Evolutionary conservation across 1,140 invertebrate genomes (phyloP).

Genomic region (Drosophila lini): DNA sequence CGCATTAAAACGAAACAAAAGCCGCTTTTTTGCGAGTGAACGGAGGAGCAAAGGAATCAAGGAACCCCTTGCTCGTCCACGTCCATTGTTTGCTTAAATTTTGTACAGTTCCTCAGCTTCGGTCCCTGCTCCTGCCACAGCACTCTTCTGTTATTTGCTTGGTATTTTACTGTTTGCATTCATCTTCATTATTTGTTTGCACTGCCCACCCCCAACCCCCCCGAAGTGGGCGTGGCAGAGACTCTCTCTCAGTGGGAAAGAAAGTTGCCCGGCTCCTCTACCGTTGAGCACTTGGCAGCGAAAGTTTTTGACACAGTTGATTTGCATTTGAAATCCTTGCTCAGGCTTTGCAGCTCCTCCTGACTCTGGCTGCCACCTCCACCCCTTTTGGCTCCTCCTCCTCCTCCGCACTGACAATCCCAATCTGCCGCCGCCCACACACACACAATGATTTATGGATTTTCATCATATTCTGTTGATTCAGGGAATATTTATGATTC

Average conservation of each 20-base stretch:
- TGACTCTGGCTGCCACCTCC: not conserved
- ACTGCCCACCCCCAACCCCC: constrained; percentile 29
- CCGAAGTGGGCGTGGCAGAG: constrained; percentile 41
- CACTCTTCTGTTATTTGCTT: constrained; percentile 71
- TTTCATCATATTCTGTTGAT: constrained; percentile 84
- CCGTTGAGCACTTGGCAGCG: constrained; percentile 67
- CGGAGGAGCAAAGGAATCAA: not conserved
- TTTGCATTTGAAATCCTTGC: constrained; percentile 80
- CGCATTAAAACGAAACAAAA: constrained; percentile 74
- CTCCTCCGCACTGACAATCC: not conserved
- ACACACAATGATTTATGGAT: constrained; percentile 80
- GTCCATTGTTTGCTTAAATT: constrained; percentile 78
- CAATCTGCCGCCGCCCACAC: not conserved
- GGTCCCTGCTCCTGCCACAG: constrained; percentile 5
- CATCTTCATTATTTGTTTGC: constrained; percentile 82
- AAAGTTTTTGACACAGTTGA: constrained; percentile 81
- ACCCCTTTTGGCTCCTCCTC: not conserved
- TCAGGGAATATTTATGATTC: constrained; percentile 83
- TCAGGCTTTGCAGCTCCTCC: constrained; percentile 15
- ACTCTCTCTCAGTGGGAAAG: constrained; percentile 13
- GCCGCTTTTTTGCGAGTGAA: constrained; percentile 17
- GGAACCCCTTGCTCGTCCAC: constrained; percentile 12
- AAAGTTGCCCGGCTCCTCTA: constrained; percentile 31
- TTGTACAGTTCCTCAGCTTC: constrained; percentile 66
- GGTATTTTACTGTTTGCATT: constrained; percentile 80